Evolutionary conservation across 2,888 invertebrate species (phyloP).

Genomic region (Falcaria lacertinaria): DNA sequence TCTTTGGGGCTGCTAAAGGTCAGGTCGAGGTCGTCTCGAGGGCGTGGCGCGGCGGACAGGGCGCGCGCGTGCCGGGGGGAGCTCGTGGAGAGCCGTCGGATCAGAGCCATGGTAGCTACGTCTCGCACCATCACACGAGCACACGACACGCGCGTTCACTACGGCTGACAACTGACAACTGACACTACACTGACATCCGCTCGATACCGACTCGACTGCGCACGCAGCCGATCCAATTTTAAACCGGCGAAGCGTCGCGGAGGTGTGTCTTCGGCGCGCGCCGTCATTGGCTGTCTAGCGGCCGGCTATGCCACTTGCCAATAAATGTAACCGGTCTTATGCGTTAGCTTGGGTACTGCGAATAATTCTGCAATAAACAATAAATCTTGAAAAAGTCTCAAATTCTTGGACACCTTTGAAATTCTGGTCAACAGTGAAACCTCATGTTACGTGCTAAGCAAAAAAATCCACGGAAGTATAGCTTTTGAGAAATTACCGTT

Average conservation of each 20-base stretch:
- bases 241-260: slow-evolving; percentile 49
- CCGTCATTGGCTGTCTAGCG: slow-evolving; percentile 47
- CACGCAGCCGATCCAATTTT: slow-evolving; percentile 72
- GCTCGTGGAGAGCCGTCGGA: slow-evolving; percentile 61
- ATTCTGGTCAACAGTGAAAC: too few relatives aligned
- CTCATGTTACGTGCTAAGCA: too few relatives aligned
- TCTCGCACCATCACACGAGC: slow-evolving; percentile 46
- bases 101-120: slow-evolving; percentile 66
- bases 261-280: slow-evolving; percentile 62
- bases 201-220: slow-evolving; percentile 65
- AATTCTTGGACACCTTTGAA: too few relatives aligned
- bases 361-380: too few relatives aligned
- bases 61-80: slow-evolving; percentile 55
- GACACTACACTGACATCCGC: slow-evolving; percentile 59
- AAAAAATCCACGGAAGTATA: too few relatives aligned
- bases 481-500: too few relatives aligned
- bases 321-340: too few relatives aligned
- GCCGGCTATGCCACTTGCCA: slow-evolving; percentile 15
- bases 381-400: too few relatives aligned
- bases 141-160: slow-evolving; percentile 52
- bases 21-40: slow-evolving; percentile 87
- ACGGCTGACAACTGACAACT: slow-evolving; percentile 57
- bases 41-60: slow-evolving; percentile 41
- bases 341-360: too few relatives aligned
- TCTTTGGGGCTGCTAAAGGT: slow-evolving; percentile 93